These are phyloP conservation scores for Poecilus cupreus DNA, from an alignment of 2,888 invertebrate species.

Conservation along the genomic window DNA sequence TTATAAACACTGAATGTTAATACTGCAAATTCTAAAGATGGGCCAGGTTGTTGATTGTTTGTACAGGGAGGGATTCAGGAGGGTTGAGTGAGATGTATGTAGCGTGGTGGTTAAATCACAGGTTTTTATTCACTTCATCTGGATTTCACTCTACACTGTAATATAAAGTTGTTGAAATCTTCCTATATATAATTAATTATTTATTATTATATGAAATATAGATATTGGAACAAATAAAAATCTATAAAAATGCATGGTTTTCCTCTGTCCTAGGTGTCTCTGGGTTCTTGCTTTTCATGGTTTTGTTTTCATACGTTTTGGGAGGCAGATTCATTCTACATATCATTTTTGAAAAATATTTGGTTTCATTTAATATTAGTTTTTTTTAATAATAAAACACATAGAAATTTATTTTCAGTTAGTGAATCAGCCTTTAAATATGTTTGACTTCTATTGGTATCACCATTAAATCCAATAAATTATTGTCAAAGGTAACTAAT, in stretches of 20 bases:
- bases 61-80: conserved; percentile 3
- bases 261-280: not conserved
- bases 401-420: no score
- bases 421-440: no score
- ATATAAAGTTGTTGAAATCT: conserved; percentile 56
- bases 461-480: no score
- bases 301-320: no score
- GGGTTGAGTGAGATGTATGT: not conserved
- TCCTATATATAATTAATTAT: conserved; percentile 55
- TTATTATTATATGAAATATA: conserved; percentile 56
- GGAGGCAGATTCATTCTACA: no score
- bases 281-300: no score
- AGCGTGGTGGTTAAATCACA: conserved; percentile 7
- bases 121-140: conserved; percentile 24
- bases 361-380: no score
- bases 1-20: conserved; percentile 11
- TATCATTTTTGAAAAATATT: no score
- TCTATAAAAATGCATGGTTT: not conserved
- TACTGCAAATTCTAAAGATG: conserved; percentile 12
- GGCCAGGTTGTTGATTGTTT: conserved; percentile 14
- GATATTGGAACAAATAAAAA: conserved; percentile 54
- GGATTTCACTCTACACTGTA: conserved; percentile 56
- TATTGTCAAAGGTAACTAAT: no score
- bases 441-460: no score
- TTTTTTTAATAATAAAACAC: no score